Conservation (phyloP, 2,888 invertebrate genomes). For the Synergus itoensis region DNA sequence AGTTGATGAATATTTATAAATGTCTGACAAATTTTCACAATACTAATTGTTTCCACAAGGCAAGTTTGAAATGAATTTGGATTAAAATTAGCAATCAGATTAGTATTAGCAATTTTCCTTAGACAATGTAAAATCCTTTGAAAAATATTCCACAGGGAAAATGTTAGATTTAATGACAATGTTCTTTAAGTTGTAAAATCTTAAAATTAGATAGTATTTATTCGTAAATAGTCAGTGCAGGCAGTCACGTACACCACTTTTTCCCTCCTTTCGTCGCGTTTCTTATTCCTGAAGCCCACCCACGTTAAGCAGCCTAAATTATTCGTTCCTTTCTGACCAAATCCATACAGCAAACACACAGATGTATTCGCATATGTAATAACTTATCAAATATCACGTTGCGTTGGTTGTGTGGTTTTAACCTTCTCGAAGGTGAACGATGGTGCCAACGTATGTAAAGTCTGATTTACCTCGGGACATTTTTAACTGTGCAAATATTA, state of each 20-base stretch:
- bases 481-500: constrained; percentile 21
- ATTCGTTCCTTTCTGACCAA: neutral
- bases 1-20: too few relatives aligned
- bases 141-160: too few relatives aligned
- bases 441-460: neutral
- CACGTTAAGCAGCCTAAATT: constrained; percentile 14
- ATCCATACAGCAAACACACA: neutral
- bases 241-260: constrained; percentile 78
- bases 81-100: neutral
- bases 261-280: constrained; percentile 35
- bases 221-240: constrained; percentile 64
- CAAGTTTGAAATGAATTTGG: neutral
- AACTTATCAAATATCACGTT: neutral
- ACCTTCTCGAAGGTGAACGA: constrained; percentile 63
- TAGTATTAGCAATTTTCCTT: neutral
- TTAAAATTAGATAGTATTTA: constrained; percentile 2
- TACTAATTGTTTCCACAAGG: neutral
- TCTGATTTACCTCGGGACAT: neutral
- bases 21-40: too few relatives aligned
- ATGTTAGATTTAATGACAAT: neutral
- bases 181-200: neutral
- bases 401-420: constrained; percentile 44
- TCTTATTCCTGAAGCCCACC: constrained; percentile 39
- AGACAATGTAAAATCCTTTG: neutral
- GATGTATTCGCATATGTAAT: too few relatives aligned